Percentiles rank a stretch among this genome's conserved stretches.
Conservation (phyloP, 2,888 invertebrate genomes). For the Tipula unca region DNA sequence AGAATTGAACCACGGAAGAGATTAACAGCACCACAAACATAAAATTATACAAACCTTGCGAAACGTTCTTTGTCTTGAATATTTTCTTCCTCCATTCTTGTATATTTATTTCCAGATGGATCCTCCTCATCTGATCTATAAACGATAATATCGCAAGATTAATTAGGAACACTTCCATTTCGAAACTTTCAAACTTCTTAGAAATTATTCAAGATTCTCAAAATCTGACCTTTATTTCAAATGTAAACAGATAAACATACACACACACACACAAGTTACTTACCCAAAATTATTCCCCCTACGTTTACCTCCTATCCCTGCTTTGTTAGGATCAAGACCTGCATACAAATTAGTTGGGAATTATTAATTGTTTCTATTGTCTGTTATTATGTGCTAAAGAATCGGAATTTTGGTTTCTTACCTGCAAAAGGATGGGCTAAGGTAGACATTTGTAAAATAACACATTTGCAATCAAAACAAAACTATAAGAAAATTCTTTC, state of each 20-base stretch:
- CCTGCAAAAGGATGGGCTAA: slow-evolving; percentile 31
- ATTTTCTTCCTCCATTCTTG: slow-evolving; percentile 77
- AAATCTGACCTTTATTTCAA: background rate
- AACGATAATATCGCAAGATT: background rate
- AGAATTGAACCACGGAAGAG: background rate
- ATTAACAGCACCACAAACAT: slow-evolving; percentile 33
- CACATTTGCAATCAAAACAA: slow-evolving; percentile 26
- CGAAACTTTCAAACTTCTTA: background rate
- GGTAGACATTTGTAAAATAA: slow-evolving; percentile 30
- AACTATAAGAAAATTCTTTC: background rate
- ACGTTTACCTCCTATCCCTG: slow-evolving; percentile 28
- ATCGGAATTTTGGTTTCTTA: slow-evolving; percentile 22
- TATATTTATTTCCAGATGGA: slow-evolving; percentile 30
- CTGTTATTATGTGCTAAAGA: background rate
- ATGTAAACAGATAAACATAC: background rate
- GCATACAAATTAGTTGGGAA: slow-evolving; percentile 19
- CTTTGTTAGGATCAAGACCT: slow-evolving; percentile 30
- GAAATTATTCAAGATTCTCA: background rate
- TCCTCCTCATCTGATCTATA: slow-evolving; percentile 31
- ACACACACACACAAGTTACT: slow-evolving; percentile 22
- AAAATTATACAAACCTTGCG: slow-evolving; percentile 57
- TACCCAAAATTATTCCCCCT: slow-evolving; percentile 28
- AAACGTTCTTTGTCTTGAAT: slow-evolving; percentile 96
- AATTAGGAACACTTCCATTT: background rate
- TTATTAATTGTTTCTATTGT: background rate